Base-by-base conservation (phyloP, 2,888 invertebrate genomes). In the Peribatodes rhomboidaria region DNA sequence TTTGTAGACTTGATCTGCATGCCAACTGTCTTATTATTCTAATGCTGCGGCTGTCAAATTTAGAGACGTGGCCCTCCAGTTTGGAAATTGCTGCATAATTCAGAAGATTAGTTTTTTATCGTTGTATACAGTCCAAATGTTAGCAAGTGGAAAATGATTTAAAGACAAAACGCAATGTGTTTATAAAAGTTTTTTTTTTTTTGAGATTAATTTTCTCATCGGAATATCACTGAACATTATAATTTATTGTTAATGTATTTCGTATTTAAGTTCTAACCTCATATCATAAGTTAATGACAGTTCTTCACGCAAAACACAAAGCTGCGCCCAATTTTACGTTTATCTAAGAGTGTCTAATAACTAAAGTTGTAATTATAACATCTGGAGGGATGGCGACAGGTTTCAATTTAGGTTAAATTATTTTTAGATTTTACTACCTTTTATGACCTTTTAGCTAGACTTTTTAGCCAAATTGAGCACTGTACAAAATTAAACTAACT, bases 11-110 rank as follows among this genome's bases (percentile, higher is more conserved):
- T 11, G 27, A 35, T 16, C 49, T 59, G 64, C 58, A 64, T 64
- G 49, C 64, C 49, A 50, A 64, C 41, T 50, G 42, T 59, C 49
- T 59, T 55, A 49, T 50, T 64, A 59, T 59, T 42, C n/a, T 39
- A 49, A 62, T 44, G 52, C 41, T 9, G 41, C n/a, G 42, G 10
- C 35, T 35, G 22, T 56, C 27, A 62, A 62, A 13, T 44, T n/a
- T 46, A 11, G 18, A 27, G 39, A 10, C 31, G 11, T 20, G 10
- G 18, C 14, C 8, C 16, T 7, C 2, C 14, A 44, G 22, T 46
- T 22, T 14, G 2, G 16, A 41, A 8, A 41, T 41, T 7, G 13
- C 7, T 8, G 1, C 11, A 20, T 20, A 13, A 2, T 20, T 44
- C 7, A 4, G 9, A 11, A 18, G 20, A 20, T 0, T 20, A 2